phyloP scores from a whole-genome alignment of 1,140 invertebrate species.

The Papilio polyxenes region DNA sequence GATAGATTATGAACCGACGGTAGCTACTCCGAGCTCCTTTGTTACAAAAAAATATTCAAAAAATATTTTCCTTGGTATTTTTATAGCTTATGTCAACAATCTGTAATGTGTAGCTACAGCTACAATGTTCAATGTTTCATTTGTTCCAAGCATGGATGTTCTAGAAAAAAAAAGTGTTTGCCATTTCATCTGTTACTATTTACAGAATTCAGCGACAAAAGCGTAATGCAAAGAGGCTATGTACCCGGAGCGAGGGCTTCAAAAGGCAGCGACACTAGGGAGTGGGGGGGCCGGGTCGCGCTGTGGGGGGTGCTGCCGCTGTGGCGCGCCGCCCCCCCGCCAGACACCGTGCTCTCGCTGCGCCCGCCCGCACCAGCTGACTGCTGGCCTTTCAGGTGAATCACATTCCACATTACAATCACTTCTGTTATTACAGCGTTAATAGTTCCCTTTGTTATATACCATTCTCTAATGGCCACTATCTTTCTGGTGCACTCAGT shows the following conservation, averaged over 20 bases:
- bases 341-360: constrained; percentile 56
- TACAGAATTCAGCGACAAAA: constrained; percentile 41
- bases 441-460: neutral
- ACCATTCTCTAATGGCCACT: no score
- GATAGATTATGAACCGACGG: constrained; percentile 2
- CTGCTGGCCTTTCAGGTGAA: constrained; percentile 74
- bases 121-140: neutral
- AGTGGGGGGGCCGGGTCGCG: constrained; percentile 61
- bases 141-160: neutral
- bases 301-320: constrained; percentile 70
- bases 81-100: neutral
- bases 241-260: constrained; percentile 57
- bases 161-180: constrained; percentile 25
- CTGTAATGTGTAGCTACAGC: neutral
- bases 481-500: no score
- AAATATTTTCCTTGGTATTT: neutral
- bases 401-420: constrained; percentile 25
- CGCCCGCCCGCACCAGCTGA: constrained; percentile 63
- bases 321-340: constrained; percentile 61
- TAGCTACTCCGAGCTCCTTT: neutral
- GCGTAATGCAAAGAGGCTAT: constrained; percentile 41
- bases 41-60: neutral
- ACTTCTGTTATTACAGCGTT: neutral
- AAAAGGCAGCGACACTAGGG: constrained; percentile 60
- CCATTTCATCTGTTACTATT: constrained; percentile 16